Evolutionary conservation across 2,888 invertebrate species (phyloP).

Genomic region (Drosophila anomalata): DNA sequence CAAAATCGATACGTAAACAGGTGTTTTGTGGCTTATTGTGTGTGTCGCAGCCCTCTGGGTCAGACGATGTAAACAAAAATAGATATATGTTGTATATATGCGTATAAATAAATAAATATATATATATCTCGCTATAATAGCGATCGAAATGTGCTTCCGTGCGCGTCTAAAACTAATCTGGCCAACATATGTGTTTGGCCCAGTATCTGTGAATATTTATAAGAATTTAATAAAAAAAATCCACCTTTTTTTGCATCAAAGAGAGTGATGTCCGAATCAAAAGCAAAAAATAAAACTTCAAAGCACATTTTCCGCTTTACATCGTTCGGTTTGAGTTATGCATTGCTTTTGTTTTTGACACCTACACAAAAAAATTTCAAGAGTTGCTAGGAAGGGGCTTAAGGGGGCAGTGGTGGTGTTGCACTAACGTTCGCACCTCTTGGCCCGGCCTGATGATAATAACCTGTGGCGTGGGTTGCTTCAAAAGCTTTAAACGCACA

Average conservation of each 20-base stretch:
- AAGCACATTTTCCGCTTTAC: constrained; percentile 60
- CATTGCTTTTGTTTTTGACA: constrained; percentile 63
- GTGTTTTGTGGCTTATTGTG: constrained; percentile 51
- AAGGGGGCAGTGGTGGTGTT: constrained; percentile 24
- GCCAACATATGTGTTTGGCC: constrained; percentile 41
- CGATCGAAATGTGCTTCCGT: constrained; percentile 12
- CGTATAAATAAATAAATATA: constrained; percentile 32
- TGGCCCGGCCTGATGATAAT: constrained; percentile 56
- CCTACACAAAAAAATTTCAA: constrained; percentile 56
- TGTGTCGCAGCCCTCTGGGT: constrained; percentile 31
- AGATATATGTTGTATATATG: constrained; percentile 34
- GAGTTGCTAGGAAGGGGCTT: constrained; percentile 17
- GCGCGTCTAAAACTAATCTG: constrained; percentile 33
- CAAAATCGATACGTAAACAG: constrained; percentile 54
- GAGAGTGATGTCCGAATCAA: constrained; percentile 24
- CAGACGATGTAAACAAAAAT: constrained; percentile 61
- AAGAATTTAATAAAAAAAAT: constrained; percentile 28
- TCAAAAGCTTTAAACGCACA: constrained; percentile 48
- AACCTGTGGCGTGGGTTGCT: constrained; percentile 64
- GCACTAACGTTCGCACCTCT: constrained; percentile 63
- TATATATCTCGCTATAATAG: constrained; percentile 18
- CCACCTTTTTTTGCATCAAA: constrained; percentile 24
- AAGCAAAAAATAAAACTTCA: constrained; percentile 55
- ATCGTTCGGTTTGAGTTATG: constrained; percentile 39
- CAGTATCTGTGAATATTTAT: constrained; percentile 48